Base-by-base conservation (phyloP, 2,797 vertebrate genomes). In the Parauchenoglanis punctatus region DNA sequence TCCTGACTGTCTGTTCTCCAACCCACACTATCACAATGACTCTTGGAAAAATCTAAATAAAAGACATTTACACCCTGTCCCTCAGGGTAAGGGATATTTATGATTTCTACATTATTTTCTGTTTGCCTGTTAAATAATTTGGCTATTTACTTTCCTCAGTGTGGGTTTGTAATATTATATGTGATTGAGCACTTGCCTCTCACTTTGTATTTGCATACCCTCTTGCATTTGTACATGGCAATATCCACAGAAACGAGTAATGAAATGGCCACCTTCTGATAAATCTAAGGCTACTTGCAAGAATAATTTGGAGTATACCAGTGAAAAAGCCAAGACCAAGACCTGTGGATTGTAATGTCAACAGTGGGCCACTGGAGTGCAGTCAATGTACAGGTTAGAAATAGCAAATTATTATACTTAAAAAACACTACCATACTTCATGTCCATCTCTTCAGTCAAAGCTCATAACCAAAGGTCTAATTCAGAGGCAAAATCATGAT, bases 281-380 rank as follows among this genome's bases (percentile, higher is more conserved):
- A 52, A n/a, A 76, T n/a, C 44, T 1, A 77, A 59, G 77, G 54
- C 10, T 46, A 46, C 23, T 63, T 46, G 35, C 40, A 63, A 63
- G 15, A 81, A 44, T 61, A 17, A 44, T 28, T 23, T 81, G 59
- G 20, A 46, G 1, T n/a, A 18, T 25, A 25, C 25, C 0, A 63
- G 23, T 54, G 31, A 23, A 44, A 67, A 18, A 61, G 18, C 18
- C 65, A 44, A 4, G 20, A 61, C 5, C 40, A 81, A 63, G 25
- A 20, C 0, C 7, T 65, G 15, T 67, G 20, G 52, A 28, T 1
- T 78, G 82, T 78, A 87, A 80, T 87, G 25, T 80, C 82, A 35
- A 8, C 1, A 44, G 25, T 49, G 7, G 56, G 52, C 81, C 86
- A 84, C 82, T 87, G 5, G 82, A 78, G 72, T 54, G 73, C 82